These are phyloP conservation scores for Callocephalon fimbriatum DNA, from an alignment of 2,113 vertebrate species.

Conservation along the genomic window DNA sequence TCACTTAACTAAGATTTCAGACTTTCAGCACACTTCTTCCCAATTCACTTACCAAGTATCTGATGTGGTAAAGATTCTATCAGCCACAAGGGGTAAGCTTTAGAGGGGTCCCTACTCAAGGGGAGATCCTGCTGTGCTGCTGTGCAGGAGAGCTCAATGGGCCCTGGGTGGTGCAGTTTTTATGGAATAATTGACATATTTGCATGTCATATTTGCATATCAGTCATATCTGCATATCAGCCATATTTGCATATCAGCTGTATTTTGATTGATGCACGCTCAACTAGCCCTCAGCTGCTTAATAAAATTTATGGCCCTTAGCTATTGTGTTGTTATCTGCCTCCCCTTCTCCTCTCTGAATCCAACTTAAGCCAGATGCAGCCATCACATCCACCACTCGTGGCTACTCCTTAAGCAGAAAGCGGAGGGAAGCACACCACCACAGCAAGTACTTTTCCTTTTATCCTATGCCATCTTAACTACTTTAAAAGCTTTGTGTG, in stretches of 20 bases:
- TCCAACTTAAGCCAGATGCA: not conserved
- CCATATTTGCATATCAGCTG: not conserved
- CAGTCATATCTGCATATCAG: not conserved
- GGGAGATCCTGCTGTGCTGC: not conserved
- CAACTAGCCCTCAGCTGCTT: fast-evolving
- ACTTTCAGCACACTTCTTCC: too few species aligned
- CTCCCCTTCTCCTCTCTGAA: not conserved
- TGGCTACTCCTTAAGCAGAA: not conserved
- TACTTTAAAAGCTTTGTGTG: not conserved
- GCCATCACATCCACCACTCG: too few species aligned
- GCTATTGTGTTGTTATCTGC: not conserved
- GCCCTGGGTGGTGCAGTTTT: too few species aligned
- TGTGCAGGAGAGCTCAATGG: not conserved
- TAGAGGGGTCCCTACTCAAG: not conserved
- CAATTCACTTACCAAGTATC: not conserved
- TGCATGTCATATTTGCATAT: not conserved
- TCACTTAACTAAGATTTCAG: not conserved
- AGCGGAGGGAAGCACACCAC: not conserved
- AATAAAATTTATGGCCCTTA: not conserved
- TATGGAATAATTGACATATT: not conserved
- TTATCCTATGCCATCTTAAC: not conserved
- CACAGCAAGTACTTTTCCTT: not conserved
- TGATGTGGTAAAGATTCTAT: not conserved
- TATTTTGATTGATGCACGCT: not conserved
- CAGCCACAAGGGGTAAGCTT: not conserved